Conservation (phyloP, 2,113 vertebrate genomes). For the Tupaia chinensis region DNA sequence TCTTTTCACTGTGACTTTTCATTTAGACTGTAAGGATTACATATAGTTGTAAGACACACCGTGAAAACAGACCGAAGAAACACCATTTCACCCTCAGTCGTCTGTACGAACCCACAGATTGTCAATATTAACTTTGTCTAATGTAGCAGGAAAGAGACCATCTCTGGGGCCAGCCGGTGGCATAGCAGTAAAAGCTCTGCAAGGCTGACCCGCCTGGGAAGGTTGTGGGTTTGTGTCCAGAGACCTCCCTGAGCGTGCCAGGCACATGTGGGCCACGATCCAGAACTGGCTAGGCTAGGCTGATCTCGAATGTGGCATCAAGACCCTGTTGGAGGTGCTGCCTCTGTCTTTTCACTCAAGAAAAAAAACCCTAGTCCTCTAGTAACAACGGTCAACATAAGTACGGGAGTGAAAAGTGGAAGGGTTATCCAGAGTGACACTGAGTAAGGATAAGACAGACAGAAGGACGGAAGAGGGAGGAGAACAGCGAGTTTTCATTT, state of each 20-base stretch:
- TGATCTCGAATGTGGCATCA: no score
- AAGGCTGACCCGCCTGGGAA: no score
- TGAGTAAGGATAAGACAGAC: background rate
- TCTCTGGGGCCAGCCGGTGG: no score
- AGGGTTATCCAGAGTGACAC: background rate
- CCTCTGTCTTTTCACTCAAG: no score
- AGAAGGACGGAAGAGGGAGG: background rate
- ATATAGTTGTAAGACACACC: slow-evolving; percentile 29
- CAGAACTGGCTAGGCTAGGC: no score
- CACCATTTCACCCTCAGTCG: slow-evolving; percentile 34
- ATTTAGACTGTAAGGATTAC: background rate
- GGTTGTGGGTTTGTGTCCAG: no score
- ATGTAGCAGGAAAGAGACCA: background rate
- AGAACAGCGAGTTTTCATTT: background rate
- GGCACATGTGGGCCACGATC: no score
- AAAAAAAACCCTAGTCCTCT: background rate
- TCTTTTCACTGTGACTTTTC: slow-evolving; percentile 51
- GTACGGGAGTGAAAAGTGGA: background rate
- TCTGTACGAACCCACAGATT: slow-evolving; percentile 41
- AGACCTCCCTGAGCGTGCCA: no score
- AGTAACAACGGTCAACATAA: background rate
- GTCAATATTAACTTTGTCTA: slow-evolving; percentile 35
- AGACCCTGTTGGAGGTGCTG: no score
- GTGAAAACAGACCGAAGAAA: slow-evolving; percentile 49
- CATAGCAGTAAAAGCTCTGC: no score